These are phyloP conservation scores for Lophius piscatorius DNA, from an alignment of 2,113 vertebrate genomes.

Conservation along the genomic window DNA sequence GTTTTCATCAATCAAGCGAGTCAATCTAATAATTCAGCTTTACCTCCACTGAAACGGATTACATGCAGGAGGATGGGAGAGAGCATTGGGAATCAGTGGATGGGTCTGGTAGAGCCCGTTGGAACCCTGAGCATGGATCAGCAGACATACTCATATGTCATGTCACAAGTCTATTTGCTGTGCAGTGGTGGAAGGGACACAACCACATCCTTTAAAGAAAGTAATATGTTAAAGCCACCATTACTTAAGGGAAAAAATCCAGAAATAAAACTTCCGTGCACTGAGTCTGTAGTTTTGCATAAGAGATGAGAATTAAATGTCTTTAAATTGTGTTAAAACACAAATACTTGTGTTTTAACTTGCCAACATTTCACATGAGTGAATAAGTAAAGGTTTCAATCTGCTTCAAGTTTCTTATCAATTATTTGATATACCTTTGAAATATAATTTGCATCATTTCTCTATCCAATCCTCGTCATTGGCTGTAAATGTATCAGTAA, in stretches of 20 bases:
- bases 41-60: conserved; percentile 15
- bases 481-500: too few relatives aligned
- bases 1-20: conserved; percentile 55
- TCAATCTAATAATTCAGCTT: conserved; percentile 52
- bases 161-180: conserved; percentile 63
- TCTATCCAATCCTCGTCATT: too few relatives aligned
- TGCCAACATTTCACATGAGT: too few relatives aligned
- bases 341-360: too few relatives aligned
- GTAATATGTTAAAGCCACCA: conserved; percentile 37
- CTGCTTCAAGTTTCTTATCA: too few relatives aligned
- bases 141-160: conserved; percentile 68
- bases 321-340: too few relatives aligned
- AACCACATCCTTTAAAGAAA: conserved; percentile 52
- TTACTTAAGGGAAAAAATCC: conserved; percentile 21
- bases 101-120: conserved; percentile 33
- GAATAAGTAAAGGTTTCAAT: too few relatives aligned
- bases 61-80: conserved; percentile 10
- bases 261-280: too few relatives aligned
- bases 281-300: too few relatives aligned
- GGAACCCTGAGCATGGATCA: conserved; percentile 51
- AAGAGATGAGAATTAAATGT: too few relatives aligned
- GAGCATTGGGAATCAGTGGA: conserved; percentile 58
- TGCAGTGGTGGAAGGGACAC: conserved; percentile 39
- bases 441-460: too few relatives aligned
- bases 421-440: too few relatives aligned